Base-by-base conservation (phyloP, 2,113 vertebrate genomes). In the Oreocharis arfaki region DNA sequence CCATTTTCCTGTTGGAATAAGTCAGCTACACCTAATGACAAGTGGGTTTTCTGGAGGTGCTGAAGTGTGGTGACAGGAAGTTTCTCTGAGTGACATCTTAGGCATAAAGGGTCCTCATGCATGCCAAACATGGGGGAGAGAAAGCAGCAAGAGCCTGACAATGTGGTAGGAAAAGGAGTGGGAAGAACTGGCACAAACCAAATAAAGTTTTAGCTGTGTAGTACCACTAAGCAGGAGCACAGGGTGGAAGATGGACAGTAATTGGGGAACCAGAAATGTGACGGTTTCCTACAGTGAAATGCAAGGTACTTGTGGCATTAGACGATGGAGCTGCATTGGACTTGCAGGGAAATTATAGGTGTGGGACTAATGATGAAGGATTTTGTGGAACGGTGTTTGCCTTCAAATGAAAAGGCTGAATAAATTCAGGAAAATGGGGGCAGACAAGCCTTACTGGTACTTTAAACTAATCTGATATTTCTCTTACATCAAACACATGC, bases 261-360 rank as follows among this genome's bases (percentile, higher is more conserved):
- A 65, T 10, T 59, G 18, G 17, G 42, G 10, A 53, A 60, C 6
- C 30, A 56, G 87, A 32, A 26, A 21, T 61, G 7, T 9, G 23
- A 8, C 69, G 14, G 13, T 26, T 42, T 69, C 6, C 10, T 52
- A 16, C 14, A 33, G 26, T 32, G 56, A 46, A 3, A 11, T 28
- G 7, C 0, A 6, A 59, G 4, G 10, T 19, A 6, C 8, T 28
- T 78, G 6, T 33, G 56, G 10, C 5, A 8, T 26, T 28, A 35
- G 56, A 47, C 10, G 22, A 20, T 39, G 16, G 32, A 61, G 27
- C 37, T 75, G 18, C 9, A 17, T 12, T 42, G 21, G 24, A 13
- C 13, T 52, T 41, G 7, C 16, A 8, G 26, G 18, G 7, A 81
- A 26, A 9, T 14, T 52, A 6, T 14, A 50, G 9, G 1, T 35